Conservation (phyloP, 2,797 vertebrate genomes). For the Semotilus atromaculatus region DNA sequence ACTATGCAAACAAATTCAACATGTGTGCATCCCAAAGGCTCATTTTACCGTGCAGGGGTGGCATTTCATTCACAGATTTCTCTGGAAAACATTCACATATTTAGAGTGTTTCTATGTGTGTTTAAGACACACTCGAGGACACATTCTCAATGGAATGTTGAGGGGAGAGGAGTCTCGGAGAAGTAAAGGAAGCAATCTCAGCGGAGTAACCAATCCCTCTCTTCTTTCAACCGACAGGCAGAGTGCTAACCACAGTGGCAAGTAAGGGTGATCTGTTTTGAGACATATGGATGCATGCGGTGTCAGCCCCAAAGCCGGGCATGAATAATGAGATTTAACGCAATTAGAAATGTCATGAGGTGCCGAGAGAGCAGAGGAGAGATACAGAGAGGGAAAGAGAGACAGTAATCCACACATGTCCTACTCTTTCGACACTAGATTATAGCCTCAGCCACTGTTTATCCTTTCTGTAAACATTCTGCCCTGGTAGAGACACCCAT, state of each 20-base stretch:
- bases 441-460: constrained; percentile 37
- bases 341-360: constrained; percentile 61
- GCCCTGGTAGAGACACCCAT: constrained; percentile 23
- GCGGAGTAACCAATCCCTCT: constrained; percentile 49
- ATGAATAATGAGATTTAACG: constrained; percentile 62
- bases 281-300: constrained; percentile 50
- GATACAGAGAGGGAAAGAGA: constrained; percentile 43
- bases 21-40: constrained; percentile 47
- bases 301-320: constrained; percentile 48
- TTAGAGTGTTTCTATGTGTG: constrained; percentile 43
- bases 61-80: constrained; percentile 50
- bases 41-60: constrained; percentile 21
- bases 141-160: constrained; percentile 70
- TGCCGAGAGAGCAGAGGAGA: constrained; percentile 32
- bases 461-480: constrained; percentile 50
- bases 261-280: constrained; percentile 51
- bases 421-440: constrained; percentile 39
- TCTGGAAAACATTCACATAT: constrained; percentile 39
- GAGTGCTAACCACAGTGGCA: constrained; percentile 52
- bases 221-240: constrained; percentile 46
- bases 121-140: constrained; percentile 62
- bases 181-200: constrained; percentile 46
- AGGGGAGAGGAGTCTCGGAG: constrained; percentile 64
- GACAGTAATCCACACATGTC: constrained; percentile 52
- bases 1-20: constrained; percentile 48